phyloP scores from a whole-genome alignment of 2,797 vertebrate genomes.

The Fringilla coelebs region DNA sequence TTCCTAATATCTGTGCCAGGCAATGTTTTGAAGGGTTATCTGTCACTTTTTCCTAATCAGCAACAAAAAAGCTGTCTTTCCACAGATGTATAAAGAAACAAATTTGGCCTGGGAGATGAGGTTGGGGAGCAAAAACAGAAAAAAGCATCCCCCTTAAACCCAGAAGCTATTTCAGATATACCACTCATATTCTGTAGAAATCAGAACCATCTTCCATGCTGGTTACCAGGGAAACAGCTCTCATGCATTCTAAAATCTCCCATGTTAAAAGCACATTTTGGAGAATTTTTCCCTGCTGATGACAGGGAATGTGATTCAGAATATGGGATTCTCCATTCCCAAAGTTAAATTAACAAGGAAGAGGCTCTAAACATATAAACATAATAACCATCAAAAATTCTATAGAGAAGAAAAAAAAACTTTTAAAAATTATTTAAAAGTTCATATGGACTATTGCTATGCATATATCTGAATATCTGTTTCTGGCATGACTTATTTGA shows the following conservation, averaged over 20 bases:
- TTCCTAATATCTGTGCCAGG: not conserved
- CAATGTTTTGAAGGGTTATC: not conserved
- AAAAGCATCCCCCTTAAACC: fast-evolving
- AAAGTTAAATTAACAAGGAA: not conserved
- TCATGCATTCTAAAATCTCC: not conserved
- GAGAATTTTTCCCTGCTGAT: not conserved
- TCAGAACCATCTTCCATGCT: not conserved
- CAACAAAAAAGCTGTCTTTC: not conserved
- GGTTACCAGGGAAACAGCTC: conserved; percentile 59
- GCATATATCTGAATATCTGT: not conserved
- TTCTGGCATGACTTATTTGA: not conserved
- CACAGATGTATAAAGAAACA: not conserved
- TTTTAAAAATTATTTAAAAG: not conserved
- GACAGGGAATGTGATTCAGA: not conserved
- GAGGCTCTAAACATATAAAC: not conserved
- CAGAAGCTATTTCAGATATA: not conserved
- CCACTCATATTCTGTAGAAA: conserved; percentile 22
- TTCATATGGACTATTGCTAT: not conserved
- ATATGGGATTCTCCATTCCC: not conserved
- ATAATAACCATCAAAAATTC: not conserved
- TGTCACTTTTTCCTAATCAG: not conserved
- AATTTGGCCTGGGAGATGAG: not conserved
- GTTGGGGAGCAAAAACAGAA: not conserved
- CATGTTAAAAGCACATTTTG: not conserved
- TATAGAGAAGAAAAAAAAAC: not conserved